Evolutionary conservation across 1,140 invertebrate species (phyloP).

Genomic region (Physella acuta): DNA sequence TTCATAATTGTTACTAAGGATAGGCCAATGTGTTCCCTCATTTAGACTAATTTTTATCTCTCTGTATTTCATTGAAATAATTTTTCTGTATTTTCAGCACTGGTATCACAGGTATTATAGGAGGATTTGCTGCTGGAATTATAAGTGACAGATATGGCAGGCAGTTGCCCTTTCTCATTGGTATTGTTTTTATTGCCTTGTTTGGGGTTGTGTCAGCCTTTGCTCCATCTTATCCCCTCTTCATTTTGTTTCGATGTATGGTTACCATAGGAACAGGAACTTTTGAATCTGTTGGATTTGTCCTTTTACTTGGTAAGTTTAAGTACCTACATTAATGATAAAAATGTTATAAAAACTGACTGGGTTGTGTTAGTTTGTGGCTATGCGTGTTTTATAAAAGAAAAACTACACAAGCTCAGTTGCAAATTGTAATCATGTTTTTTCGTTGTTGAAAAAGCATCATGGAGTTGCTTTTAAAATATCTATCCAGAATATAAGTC

Average conservation of each 20-base stretch:
- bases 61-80: too few relatives aligned
- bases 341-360: background rate
- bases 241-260: conserved; percentile 41
- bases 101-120: conserved; percentile 42
- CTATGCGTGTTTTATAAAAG: background rate
- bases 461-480: too few relatives aligned
- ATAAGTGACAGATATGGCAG: conserved; percentile 49
- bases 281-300: conserved; percentile 45
- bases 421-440: background rate
- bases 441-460: background rate
- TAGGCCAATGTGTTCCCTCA: too few relatives aligned
- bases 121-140: conserved; percentile 45
- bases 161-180: conserved; percentile 40
- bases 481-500: too few relatives aligned
- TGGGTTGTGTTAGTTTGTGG: too few relatives aligned
- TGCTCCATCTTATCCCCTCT: conserved; percentile 38
- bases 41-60: too few relatives aligned
- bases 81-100: conserved; percentile 25
- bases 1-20: too few relatives aligned
- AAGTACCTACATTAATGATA: background rate
- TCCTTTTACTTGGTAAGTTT: conserved; percentile 47
- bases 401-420: background rate
- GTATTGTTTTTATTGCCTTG: conserved; percentile 35
- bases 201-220: conserved; percentile 45
- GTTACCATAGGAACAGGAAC: conserved; percentile 45